These are phyloP conservation scores for Polyommatus iphigenia DNA, from an alignment of 2,888 invertebrate genomes.

Conservation along the genomic window DNA sequence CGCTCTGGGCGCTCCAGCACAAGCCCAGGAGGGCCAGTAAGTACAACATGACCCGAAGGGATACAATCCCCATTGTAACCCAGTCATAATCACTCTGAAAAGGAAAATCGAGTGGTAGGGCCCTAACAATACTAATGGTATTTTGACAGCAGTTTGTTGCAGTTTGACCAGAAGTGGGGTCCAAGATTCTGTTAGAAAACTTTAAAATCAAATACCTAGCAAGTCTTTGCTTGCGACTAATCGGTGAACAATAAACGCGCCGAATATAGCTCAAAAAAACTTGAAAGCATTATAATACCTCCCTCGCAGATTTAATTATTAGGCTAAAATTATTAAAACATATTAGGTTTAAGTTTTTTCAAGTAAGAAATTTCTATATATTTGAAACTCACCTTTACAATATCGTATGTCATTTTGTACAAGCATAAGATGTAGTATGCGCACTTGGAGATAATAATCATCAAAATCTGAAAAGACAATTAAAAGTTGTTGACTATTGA, in stretches of 20 bases:
- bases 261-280: no score
- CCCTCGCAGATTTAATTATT: no score
- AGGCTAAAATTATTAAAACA: neutral
- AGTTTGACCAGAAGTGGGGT: neutral
- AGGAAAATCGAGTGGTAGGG: neutral
- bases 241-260: no score
- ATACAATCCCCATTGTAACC: neutral
- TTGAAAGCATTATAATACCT: no score
- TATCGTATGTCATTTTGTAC: neutral
- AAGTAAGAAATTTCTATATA: no score
- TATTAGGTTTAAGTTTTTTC: no score
- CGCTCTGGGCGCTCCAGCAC: neutral
- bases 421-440: neutral
- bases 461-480: neutral
- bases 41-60: neutral
- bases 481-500: neutral
- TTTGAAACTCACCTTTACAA: neutral
- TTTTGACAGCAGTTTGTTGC: neutral
- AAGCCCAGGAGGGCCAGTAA: neutral
- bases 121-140: no score
- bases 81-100: neutral
- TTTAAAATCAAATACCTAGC: no score
- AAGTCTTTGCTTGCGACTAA: no score
- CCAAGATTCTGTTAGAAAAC: no score
- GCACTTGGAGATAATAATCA: neutral